Base-by-base conservation (phyloP, 1,140 invertebrate species). In the Drosophila ercepeae region DNA sequence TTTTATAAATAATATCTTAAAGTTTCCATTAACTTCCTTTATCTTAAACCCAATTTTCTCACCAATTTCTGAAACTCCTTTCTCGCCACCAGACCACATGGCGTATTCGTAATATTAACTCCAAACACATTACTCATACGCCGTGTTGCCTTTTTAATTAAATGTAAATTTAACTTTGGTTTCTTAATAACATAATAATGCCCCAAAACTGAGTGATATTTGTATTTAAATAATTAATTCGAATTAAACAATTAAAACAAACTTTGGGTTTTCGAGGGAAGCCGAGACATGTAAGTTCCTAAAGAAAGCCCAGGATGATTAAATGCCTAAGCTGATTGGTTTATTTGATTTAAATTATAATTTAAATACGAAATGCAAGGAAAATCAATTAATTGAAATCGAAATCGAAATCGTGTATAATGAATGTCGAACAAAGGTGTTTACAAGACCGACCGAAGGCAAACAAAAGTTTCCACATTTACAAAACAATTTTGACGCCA, bases 311-410 rank as follows among this genome's bases (percentile, higher is more conserved):
- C n/a, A n/a, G 27, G 27, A 27, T 27, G 9, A 27, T 27, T 27
- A 27, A 27, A 8, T 9, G 27, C 27, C 27, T 8, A 27, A 27
- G 27, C 27, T 27, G 6, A 27, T 27, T 7, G 27, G 9, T n/a
- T 1, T 27, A 27, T 27, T 8, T 27, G 27, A 27, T 8, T 8
- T 27, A 8, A 27, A 27, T 27, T 27, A 27, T 8, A 13, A n/a
- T n/a, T 13, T n/a, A 13, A 13, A 13, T 4, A 34, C 11, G 1
- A 34, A 34, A 34, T n/a, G 48, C 27, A 64, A 50, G 46, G 23
- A 42, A 53, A 76, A 42, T 55, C 52, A 69, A 69, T 69, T 69
- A 69, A 77, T 59, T 52, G n/a, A n/a, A n/a, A n/a, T n/a, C n/a
- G 34, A 36, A 36, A 36, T 36, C 34, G 50, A 39, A 68, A 74